These are phyloP conservation scores for Arctopsyche grandis DNA, from an alignment of 1,140 invertebrate genomes.

Conservation along the genomic window DNA sequence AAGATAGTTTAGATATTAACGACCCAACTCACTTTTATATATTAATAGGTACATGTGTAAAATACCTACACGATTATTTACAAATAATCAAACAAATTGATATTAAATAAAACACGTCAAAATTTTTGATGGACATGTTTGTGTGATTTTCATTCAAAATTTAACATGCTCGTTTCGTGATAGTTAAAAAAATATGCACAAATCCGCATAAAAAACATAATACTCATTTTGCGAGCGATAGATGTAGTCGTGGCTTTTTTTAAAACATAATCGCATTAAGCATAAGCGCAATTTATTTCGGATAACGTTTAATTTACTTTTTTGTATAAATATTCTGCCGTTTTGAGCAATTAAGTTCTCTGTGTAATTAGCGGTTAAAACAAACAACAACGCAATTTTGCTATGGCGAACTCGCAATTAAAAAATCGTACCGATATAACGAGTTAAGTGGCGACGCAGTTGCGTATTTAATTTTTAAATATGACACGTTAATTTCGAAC, in stretches of 20 bases:
- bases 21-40: too few species aligned
- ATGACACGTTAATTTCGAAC: too few species aligned
- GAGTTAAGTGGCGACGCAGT: not conserved
- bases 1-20: too few species aligned
- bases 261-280: too few species aligned
- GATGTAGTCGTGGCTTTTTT: too few species aligned
- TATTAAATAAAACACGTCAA: not conserved
- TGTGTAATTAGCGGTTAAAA: constrained; percentile 1
- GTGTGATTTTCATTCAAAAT: constrained; percentile 8
- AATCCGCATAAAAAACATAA: too few species aligned
- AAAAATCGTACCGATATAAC: constrained; percentile 2
- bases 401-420: not conserved
- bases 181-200: too few species aligned
- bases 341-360: not conserved
- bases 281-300: too few species aligned
- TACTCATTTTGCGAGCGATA: too few species aligned
- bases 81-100: not conserved
- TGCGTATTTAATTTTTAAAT: not conserved
- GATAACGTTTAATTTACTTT: not conserved
- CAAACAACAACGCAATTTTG: not conserved
- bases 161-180: not conserved
- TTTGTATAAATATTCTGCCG: not conserved
- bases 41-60: too few species aligned
- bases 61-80: not conserved
- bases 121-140: constrained; percentile 17